These are phyloP conservation scores for Oceanites oceanicus DNA, from an alignment of 2,113 vertebrate genomes.

Conservation along the genomic window DNA sequence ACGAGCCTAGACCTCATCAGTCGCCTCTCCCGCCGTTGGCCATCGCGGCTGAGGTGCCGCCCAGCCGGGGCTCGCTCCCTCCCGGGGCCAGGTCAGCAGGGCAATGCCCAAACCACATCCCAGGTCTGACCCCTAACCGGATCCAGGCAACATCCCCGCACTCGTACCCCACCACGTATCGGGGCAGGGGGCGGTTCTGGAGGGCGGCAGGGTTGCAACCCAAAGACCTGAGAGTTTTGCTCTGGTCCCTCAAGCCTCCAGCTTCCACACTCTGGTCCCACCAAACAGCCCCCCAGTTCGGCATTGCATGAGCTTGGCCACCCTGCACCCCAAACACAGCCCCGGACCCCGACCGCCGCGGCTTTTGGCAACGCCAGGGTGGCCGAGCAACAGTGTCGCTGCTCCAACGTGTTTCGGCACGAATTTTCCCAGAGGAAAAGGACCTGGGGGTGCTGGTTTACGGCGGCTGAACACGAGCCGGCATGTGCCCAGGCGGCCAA, in stretches of 20 bases:
- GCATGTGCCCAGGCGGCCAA: too few species aligned
- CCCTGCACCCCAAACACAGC: accelerated
- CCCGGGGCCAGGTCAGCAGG: not conserved
- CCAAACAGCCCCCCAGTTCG: accelerated
- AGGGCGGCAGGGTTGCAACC: too few species aligned
- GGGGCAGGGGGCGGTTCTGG: not conserved
- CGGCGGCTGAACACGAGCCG: too few species aligned
- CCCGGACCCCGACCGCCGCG: accelerated
- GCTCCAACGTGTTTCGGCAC: not conserved
- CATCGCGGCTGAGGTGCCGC: accelerated
- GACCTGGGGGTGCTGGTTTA: too few species aligned
- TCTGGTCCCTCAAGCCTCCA: not conserved
- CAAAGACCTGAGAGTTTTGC: not conserved
- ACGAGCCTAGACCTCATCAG: accelerated
- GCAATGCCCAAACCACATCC: not conserved
- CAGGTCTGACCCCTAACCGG: accelerated
- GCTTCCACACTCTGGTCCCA: not conserved
- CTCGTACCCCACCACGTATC: accelerated
- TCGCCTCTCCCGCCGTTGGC: not conserved
- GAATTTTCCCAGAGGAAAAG: too few species aligned
- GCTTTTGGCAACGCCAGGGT: not conserved
- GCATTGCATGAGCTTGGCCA: accelerated
- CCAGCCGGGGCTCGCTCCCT: accelerated
- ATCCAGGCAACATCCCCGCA: not conserved
- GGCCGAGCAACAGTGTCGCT: accelerated